A percentile compares a stretch with the other conserved stretches of the same genome.
phyloP scores from a whole-genome alignment of 2,888 invertebrate species.

The Volucella inanis region DNA sequence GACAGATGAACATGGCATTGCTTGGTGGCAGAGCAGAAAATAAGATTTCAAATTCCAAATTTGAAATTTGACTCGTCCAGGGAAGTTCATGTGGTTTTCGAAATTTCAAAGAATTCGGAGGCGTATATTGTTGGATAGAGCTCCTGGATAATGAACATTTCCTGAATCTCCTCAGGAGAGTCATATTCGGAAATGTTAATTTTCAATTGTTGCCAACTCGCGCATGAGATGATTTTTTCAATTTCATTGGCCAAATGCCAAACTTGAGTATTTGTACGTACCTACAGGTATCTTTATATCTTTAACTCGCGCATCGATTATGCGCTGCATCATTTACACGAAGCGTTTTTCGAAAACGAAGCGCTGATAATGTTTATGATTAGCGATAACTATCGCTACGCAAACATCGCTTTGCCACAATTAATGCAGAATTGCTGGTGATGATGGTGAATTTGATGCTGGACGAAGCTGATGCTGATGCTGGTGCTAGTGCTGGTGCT shows the following conservation, averaged over 20 bases:
- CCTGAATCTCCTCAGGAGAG: constrained; percentile 15
- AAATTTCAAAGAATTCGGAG: constrained; percentile 54
- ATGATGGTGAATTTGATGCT: not conserved
- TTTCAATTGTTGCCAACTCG: constrained; percentile 53
- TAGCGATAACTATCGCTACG: constrained; percentile 66
- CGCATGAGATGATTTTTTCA: constrained; percentile 56
- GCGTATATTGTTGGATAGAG: constrained; percentile 27
- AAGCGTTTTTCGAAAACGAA: constrained; percentile 49
- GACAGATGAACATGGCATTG: constrained; percentile 28
- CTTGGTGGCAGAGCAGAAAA: constrained; percentile 67
- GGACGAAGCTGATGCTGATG: not conserved
- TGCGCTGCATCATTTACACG: constrained; percentile 47
- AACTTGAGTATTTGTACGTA: too few species aligned
- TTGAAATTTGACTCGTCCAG: constrained; percentile 64
- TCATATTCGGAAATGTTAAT: constrained; percentile 23
- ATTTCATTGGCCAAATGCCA: constrained; percentile 26
- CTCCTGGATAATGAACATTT: constrained; percentile 48
- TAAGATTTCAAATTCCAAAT: constrained; percentile 72
- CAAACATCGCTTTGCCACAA: constrained; percentile 57
- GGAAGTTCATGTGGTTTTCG: constrained; percentile 29
- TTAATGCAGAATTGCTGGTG: constrained; percentile 36
- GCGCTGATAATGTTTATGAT: constrained; percentile 70
- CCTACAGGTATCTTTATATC: not conserved
- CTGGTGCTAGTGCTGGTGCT: not conserved
- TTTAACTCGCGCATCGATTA: constrained; percentile 48